These are phyloP conservation scores for Agrochola circellaris DNA, from an alignment of 2,888 invertebrate genomes.

Conservation along the genomic window DNA sequence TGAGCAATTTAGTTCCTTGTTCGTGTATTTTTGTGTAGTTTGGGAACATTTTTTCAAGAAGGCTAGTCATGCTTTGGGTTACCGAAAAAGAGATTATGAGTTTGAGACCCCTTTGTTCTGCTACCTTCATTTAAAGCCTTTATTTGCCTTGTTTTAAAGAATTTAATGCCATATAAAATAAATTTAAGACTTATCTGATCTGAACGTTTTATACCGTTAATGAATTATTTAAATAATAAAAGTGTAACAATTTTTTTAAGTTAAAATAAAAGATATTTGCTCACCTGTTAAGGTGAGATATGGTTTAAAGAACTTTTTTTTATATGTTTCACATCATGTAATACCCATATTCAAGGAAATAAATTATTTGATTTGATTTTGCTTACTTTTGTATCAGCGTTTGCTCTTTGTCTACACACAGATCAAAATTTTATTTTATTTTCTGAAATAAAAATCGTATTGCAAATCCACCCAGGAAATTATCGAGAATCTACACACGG, in stretches of 20 bases:
- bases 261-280: background rate
- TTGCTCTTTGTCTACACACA: background rate
- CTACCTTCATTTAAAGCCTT: too few species aligned
- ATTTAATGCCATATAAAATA: background rate
- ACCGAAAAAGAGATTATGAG: background rate
- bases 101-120: background rate
- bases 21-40: constrained; percentile 25
- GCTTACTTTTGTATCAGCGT: background rate
- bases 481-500: background rate
- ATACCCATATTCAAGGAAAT: background rate
- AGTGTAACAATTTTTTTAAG: background rate
- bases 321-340: background rate
- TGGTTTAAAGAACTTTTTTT: background rate
- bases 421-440: background rate
- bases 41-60: background rate
- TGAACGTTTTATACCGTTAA: background rate
- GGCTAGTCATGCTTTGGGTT: background rate
- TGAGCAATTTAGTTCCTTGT: constrained; percentile 42
- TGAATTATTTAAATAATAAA: too few species aligned
- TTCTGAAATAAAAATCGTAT: too few species aligned
- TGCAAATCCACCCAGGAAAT: background rate
- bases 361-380: background rate
- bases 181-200: background rate
- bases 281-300: too few species aligned
- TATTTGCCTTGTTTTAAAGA: background rate